phyloP scores from a whole-genome alignment of 2,797 vertebrate genomes.

The Rhadinocentrus ornatus region DNA sequence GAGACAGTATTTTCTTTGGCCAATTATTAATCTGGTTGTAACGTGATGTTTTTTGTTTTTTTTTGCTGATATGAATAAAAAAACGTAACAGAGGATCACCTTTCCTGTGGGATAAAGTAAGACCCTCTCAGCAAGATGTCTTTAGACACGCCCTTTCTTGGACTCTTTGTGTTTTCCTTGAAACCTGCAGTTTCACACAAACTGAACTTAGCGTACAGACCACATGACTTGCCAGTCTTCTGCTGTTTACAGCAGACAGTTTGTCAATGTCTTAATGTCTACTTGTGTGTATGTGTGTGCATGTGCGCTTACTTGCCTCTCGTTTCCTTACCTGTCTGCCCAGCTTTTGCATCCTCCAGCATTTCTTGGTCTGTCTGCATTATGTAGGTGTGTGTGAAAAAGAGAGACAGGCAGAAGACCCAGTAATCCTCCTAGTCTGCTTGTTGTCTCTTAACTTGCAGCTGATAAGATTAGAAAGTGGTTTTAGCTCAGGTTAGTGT shows the following conservation, averaged over 20 bases:
- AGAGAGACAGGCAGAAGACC: constrained; percentile 12
- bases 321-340: constrained; percentile 46
- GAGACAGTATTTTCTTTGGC: constrained; percentile 56
- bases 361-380: constrained; percentile 25
- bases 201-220: background rate
- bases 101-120: constrained; percentile 63
- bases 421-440: constrained; percentile 69
- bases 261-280: constrained; percentile 29
- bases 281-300: background rate
- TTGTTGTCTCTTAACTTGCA: constrained; percentile 74
- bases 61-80: constrained; percentile 53
- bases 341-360: constrained; percentile 21
- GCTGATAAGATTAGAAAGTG: constrained; percentile 69
- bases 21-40: constrained; percentile 36
- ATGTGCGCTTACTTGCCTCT: constrained; percentile 27
- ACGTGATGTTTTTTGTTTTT: constrained; percentile 39
- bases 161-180: constrained; percentile 1
- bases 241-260: constrained; percentile 49
- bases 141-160: constrained; percentile 13
- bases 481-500: constrained; percentile 52
- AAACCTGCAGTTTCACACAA: constrained; percentile 9
- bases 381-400: background rate
- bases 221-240: constrained; percentile 10
- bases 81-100: constrained; percentile 62
- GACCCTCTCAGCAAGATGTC: constrained; percentile 50